These are phyloP conservation scores for Ceratitis capitata DNA, from an alignment of 1,140 invertebrate genomes.

Conservation along the genomic window DNA sequence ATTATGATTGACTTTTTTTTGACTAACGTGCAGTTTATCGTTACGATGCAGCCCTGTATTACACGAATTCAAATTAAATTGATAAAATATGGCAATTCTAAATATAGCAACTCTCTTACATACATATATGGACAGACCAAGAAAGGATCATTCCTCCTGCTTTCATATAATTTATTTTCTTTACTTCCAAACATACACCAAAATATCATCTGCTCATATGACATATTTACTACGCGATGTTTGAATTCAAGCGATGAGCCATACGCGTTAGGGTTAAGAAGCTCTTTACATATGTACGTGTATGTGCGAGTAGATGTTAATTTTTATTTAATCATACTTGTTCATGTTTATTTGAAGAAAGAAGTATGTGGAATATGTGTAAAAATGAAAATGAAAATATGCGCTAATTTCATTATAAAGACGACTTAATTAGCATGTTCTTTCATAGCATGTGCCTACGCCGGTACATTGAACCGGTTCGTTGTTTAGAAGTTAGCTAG, in stretches of 20 bases:
- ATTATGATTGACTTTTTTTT: too few relatives aligned
- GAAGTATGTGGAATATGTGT: background rate
- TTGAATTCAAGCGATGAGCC: background rate
- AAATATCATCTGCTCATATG: background rate
- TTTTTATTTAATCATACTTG: too few relatives aligned
- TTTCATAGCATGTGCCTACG: background rate
- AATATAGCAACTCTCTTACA: background rate
- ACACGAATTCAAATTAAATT: background rate
- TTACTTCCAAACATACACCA: background rate
- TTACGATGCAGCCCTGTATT: too few relatives aligned
- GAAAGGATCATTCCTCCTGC: background rate
- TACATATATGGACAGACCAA: background rate
- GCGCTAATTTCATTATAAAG: background rate
- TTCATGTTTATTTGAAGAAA: background rate
- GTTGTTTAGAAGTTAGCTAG: background rate
- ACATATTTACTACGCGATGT: background rate
- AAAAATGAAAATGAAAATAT: background rate
- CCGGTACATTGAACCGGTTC: slow-evolving; percentile 16
- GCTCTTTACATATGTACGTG: background rate
- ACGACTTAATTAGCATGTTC: background rate
- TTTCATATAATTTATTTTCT: background rate
- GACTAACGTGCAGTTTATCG: too few relatives aligned
- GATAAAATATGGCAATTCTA: background rate
- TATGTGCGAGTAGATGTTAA: background rate
- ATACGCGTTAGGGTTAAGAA: background rate